These are phyloP conservation scores for Brachionus koreanus DNA, from an alignment of 1,140 invertebrate genomes.

Conservation along the genomic window DNA sequence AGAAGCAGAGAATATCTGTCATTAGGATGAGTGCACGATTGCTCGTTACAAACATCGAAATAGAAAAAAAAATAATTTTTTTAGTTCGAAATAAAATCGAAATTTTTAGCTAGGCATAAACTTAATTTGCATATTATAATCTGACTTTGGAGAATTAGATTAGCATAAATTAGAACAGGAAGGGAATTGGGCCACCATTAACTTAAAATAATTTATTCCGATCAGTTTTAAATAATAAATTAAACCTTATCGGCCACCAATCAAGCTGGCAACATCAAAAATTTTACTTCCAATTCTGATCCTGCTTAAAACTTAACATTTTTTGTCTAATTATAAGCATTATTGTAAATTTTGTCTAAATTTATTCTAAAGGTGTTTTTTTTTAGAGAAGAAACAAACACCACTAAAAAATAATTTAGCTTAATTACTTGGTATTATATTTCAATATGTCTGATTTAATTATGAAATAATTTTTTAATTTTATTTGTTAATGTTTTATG, in stretches of 20 bases:
- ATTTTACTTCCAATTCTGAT: neutral
- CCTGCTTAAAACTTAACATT: neutral
- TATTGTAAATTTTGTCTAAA: neutral
- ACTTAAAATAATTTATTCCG: constrained; percentile 3
- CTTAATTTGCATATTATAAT: constrained; percentile 1
- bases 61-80: neutral
- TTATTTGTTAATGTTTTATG: neutral
- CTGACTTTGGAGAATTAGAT: neutral
- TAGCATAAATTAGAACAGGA: constrained; percentile 2
- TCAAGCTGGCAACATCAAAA: neutral
- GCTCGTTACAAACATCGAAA: neutral
- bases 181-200: neutral
- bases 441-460: neutral
- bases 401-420: neutral
- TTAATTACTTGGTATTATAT: neutral
- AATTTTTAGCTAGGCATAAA: neutral
- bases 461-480: neutral
- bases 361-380: neutral
- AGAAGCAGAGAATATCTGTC: neutral
- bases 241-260: neutral
- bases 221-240: neutral
- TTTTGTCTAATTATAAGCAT: neutral
- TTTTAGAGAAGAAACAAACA: neutral
- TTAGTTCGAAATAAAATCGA: neutral
- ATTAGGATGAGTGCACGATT: neutral